Evolutionary conservation across 2,888 invertebrate genomes (phyloP).

Genomic region (Oscheius onirici): DNA sequence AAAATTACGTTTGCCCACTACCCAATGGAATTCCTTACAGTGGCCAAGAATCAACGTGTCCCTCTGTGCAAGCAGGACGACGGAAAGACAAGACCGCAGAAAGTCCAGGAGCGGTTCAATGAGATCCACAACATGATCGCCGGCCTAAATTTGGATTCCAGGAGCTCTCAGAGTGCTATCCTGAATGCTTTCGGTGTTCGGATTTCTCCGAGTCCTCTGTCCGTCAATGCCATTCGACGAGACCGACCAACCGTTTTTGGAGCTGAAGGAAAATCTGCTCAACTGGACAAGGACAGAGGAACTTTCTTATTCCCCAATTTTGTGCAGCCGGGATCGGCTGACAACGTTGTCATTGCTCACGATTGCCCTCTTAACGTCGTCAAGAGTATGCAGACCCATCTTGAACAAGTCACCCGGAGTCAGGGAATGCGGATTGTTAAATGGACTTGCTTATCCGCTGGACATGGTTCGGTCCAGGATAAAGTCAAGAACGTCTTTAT

Average conservation of each 20-base stretch:
- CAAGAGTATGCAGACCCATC: neutral
- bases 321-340: neutral
- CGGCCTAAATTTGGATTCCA: constrained; percentile 19
- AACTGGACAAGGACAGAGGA: no score
- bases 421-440: neutral
- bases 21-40: constrained; percentile 24
- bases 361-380: neutral
- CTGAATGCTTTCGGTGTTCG: constrained; percentile 1
- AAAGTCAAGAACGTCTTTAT: neutral
- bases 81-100: neutral
- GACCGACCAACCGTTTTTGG: neutral
- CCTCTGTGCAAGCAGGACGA: neutral
- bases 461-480: no score
- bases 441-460: neutral
- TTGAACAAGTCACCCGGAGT: neutral
- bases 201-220: neutral
- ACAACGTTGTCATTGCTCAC: neutral
- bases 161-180: neutral
- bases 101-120: constrained; percentile 1
- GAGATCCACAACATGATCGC: neutral
- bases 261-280: no score
- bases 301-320: neutral
- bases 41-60: constrained; percentile 19
- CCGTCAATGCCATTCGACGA: constrained; percentile 4
- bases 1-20: neutral